A percentile compares a stretch with the other conserved stretches of the same genome.
phyloP scores from a whole-genome alignment of 1,140 invertebrate genomes.

The Nasonia vitripennis region DNA sequence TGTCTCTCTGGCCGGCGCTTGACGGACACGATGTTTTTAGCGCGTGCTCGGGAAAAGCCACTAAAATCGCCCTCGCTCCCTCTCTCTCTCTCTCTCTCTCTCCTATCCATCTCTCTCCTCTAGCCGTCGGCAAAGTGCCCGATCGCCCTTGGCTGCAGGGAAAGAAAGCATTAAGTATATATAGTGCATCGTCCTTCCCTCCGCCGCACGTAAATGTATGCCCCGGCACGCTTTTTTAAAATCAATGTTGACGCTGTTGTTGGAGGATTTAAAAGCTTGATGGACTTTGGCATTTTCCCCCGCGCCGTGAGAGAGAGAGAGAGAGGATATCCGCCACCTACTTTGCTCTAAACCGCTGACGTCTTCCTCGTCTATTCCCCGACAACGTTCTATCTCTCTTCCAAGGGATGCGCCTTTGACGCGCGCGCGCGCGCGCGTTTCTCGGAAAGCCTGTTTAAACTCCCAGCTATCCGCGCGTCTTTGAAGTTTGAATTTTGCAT shows the following conservation, averaged over 20 bases:
- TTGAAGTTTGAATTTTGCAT: not conserved
- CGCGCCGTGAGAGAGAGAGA: not conserved
- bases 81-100: not conserved
- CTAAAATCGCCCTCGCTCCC: not conserved
- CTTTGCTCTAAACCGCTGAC: not conserved
- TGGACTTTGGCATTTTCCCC: not conserved
- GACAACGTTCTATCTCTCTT: not conserved
- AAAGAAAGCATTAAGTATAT: not conserved
- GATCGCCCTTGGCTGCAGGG: not conserved
- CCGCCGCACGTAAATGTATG: conserved; percentile 6
- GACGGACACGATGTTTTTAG: conserved; percentile 22
- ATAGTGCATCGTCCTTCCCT: not conserved
- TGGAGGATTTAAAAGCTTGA: conserved; percentile 33
- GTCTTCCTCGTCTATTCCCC: not conserved
- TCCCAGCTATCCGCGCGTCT: not conserved
- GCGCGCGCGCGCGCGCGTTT: too few relatives aligned
- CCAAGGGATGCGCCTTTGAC: not conserved
- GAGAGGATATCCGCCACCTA: not conserved
- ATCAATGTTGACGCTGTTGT: conserved; percentile 44
- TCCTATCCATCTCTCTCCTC: not conserved
- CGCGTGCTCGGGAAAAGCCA: not conserved
- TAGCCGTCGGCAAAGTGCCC: not conserved
- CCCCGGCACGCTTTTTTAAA: conserved; percentile 31
- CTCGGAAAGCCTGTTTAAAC: not conserved
- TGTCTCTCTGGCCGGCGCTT: not conserved